These are phyloP conservation scores for Acanthurus leucopareius DNA, from an alignment of 2,797 vertebrate genomes.

Conservation along the genomic window DNA sequence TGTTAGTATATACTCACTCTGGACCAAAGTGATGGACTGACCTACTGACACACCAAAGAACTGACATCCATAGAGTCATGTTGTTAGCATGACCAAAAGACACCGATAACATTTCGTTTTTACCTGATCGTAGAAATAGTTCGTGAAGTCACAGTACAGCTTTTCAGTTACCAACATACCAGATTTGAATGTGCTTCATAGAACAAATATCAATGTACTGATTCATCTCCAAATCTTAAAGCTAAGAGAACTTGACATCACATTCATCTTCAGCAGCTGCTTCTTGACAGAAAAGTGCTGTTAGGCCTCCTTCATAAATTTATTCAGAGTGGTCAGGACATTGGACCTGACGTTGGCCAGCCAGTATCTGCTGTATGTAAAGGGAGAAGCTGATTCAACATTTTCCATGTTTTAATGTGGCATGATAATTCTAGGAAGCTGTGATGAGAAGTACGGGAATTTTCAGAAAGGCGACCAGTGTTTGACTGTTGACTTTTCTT, in stretches of 20 bases:
- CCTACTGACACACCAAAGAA: neutral
- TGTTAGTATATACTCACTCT: neutral
- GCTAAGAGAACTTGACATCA: conserved; percentile 4
- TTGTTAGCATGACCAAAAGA: neutral
- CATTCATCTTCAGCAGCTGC: conserved; percentile 35
- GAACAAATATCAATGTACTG: conserved; percentile 8
- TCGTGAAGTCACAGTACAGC: neutral
- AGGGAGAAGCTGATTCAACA: conserved; percentile 80
- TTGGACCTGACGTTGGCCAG: conserved; percentile 62
- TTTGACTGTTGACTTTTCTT: conserved; percentile 82
- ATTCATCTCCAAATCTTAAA: conserved; percentile 13
- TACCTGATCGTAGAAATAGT: neutral
- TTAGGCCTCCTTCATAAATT: conserved; percentile 48
- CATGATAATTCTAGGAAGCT: conserved; percentile 82
- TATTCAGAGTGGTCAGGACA: conserved; percentile 64
- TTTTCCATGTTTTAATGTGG: conserved; percentile 84
- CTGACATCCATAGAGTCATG: neutral
- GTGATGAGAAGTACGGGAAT: conserved; percentile 77
- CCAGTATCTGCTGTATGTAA: conserved; percentile 74
- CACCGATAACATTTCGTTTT: neutral
- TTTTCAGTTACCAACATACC: neutral
- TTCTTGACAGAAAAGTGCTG: conserved; percentile 50
- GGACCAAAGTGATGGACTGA: neutral
- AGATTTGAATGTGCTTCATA: neutral
- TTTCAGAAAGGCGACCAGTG: conserved; percentile 79